Evolutionary conservation across 2,888 invertebrate species (phyloP).

Genomic region (Hirtodrosophila histrioides): DNA sequence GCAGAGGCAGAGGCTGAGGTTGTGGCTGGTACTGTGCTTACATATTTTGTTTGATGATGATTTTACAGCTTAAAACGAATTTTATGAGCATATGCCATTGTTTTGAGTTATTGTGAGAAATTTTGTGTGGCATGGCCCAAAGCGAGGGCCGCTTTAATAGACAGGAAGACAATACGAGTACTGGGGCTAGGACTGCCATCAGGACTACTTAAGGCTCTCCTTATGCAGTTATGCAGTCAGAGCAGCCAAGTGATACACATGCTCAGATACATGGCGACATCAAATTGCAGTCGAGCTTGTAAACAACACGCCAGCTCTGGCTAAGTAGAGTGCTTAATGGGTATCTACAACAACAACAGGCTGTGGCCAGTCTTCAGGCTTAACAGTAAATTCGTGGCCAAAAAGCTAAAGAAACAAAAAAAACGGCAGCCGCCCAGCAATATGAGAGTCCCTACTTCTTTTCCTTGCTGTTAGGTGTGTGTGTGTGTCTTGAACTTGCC

Average conservation of each 20-base stretch:
- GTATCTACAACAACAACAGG: conserved; percentile 23
- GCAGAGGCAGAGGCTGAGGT: conserved; percentile 12
- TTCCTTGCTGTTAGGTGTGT: conserved; percentile 46
- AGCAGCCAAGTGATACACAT: conserved; percentile 78
- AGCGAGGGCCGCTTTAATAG: conserved; percentile 22
- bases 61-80: conserved; percentile 84
- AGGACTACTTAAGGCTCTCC: conserved; percentile 11
- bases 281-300: conserved; percentile 64
- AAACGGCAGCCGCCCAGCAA: conserved; percentile 31
- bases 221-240: conserved; percentile 38
- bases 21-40: conserved; percentile 51
- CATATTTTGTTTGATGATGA: conserved; percentile 81
- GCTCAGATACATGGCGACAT: conserved; percentile 82
- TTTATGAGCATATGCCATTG: conserved; percentile 82
- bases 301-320: conserved; percentile 38
- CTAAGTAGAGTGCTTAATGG: conserved; percentile 49
- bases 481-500: too few species aligned
- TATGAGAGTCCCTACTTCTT: conserved; percentile 50
- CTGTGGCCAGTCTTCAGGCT: conserved; percentile 25
- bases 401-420: conserved; percentile 18
- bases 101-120: conserved; percentile 82
- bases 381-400: conserved; percentile 63
- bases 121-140: conserved; percentile 49
- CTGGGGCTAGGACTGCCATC: not conserved
- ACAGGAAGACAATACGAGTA: conserved; percentile 22